Evolutionary conservation across 2,113 vertebrate species (phyloP).

Genomic region (Pluvianellus socialis): DNA sequence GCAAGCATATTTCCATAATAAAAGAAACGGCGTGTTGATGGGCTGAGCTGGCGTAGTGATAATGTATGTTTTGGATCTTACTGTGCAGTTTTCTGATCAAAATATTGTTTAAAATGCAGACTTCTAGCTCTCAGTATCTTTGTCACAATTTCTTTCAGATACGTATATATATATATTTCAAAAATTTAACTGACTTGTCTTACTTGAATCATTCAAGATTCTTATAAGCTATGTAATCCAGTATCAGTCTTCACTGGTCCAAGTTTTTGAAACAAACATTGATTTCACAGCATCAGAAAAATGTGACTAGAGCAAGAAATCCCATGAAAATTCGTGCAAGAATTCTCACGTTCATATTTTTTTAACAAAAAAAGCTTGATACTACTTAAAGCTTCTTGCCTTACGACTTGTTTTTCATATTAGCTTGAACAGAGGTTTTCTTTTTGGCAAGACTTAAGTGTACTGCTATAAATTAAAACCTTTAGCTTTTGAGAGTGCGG

Average conservation of each 20-base stretch:
- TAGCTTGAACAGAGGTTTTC: neutral
- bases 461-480: slow-evolving; percentile 27
- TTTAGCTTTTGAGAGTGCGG: neutral
- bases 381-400: neutral
- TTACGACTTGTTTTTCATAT: neutral
- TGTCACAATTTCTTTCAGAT: neutral
- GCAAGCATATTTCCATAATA: slow-evolving; percentile 67
- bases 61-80: neutral
- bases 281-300: neutral
- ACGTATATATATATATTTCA: neutral
- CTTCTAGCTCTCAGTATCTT: neutral
- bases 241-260: neutral
- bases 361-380: neutral
- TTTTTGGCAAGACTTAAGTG: neutral
- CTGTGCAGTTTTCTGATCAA: neutral
- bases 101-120: neutral
- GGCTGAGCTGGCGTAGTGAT: slow-evolving; percentile 11
- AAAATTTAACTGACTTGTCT: neutral
- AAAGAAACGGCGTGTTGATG: slow-evolving; percentile 34
- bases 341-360: neutral
- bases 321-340: neutral
- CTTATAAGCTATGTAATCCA: neutral
- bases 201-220: neutral
- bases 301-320: neutral
- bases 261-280: neutral